Percentiles rank a stretch among this genome's conserved stretches.
phyloP scores from a whole-genome alignment of 1,140 invertebrate genomes.

The Caerostris extrusa region DNA sequence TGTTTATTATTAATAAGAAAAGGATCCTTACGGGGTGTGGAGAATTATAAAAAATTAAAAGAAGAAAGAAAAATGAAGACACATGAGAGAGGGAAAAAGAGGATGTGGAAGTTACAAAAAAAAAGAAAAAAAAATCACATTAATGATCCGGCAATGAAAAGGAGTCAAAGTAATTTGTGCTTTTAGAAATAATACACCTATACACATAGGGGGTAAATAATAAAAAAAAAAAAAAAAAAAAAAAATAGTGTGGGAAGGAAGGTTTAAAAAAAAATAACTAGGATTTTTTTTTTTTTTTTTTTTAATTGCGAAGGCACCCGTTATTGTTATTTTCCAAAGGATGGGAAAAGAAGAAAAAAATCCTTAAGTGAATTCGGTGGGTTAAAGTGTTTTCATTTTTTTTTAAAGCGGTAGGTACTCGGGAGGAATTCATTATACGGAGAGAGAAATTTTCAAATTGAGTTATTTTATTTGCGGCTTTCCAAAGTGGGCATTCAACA shows the following conservation, averaged over 20 bases:
- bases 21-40: conserved; percentile 61
- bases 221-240: neutral
- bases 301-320: neutral
- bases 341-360: neutral
- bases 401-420: neutral
- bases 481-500: conserved; percentile 10
- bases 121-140: conserved; percentile 46
- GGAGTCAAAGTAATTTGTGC: conserved; percentile 75
- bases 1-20: conserved; percentile 77
- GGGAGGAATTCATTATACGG: neutral
- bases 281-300: conserved; percentile 29
- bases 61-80: conserved; percentile 1
- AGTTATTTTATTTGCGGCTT: conserved; percentile 13
- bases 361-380: conserved; percentile 59
- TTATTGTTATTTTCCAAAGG: conserved; percentile 60
- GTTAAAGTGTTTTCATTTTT: conserved; percentile 40
- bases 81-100: neutral
- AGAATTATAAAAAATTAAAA: conserved; percentile 68
- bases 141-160: conserved; percentile 74
- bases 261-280: conserved; percentile 19
- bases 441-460: conserved; percentile 39
- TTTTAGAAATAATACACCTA: conserved; percentile 75
- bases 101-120: too few species aligned
- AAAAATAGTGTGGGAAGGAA: neutral
- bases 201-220: neutral